phyloP scores from a whole-genome alignment of 2,797 vertebrate species.

The Anabacerthia variegaticeps region DNA sequence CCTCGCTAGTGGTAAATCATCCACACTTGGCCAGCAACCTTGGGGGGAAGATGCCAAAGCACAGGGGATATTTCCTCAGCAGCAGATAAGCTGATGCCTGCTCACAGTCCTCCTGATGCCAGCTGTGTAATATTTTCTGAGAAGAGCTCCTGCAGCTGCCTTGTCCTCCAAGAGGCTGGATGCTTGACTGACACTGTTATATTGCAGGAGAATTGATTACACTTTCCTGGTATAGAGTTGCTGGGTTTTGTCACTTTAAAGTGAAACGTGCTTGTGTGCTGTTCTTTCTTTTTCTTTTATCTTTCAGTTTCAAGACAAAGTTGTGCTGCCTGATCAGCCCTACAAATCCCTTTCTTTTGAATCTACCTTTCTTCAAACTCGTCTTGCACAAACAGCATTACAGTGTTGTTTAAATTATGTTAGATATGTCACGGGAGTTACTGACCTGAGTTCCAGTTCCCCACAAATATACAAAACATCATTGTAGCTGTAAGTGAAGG shows the following conservation, averaged over 20 bases:
- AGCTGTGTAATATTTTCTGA: neutral
- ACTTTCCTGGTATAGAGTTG: neutral
- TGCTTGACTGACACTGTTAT: neutral
- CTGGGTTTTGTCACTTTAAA: neutral
- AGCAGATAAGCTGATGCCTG: constrained; percentile 36
- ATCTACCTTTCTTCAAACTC: neutral
- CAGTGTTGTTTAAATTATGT: neutral
- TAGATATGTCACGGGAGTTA: neutral
- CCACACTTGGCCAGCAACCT: constrained; percentile 30
- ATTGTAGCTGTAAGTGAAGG: neutral
- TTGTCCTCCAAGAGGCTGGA: constrained; percentile 25
- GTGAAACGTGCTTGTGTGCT: neutral
- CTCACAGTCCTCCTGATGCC: neutral
- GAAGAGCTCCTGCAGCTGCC: constrained; percentile 29
- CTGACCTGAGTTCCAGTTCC: neutral
- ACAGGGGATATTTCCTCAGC: neutral
- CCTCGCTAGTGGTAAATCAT: neutral
- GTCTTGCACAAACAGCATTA: neutral
- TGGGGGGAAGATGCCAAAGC: neutral
- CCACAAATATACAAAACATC: neutral
- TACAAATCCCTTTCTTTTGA: neutral
- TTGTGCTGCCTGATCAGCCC: neutral
- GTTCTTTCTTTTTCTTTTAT: neutral
- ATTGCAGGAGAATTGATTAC: neutral
- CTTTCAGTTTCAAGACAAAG: neutral